Conservation (phyloP, 2,797 vertebrate genomes). For the Oreortyx pictus region DNA sequence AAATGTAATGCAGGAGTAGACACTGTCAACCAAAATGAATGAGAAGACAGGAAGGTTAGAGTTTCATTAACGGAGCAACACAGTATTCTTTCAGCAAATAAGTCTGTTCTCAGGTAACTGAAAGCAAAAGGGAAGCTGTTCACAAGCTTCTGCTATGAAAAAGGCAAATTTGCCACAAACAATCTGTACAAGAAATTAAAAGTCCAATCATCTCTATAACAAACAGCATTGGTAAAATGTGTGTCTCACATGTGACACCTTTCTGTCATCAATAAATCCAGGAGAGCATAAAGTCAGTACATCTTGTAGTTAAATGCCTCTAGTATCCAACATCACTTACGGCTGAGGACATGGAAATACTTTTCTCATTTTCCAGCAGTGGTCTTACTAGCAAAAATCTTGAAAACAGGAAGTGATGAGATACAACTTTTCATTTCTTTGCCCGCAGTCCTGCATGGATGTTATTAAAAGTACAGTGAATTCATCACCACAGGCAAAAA, state of each 20-base stretch:
- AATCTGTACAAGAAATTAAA: not conserved
- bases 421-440: not conserved
- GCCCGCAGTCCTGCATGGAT: not conserved
- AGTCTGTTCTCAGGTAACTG: not conserved
- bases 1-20: not conserved
- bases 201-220: not conserved
- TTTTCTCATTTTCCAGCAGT: not conserved
- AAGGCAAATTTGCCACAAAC: not conserved
- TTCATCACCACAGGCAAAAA: not conserved
- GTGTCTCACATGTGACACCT: not conserved
- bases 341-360: not conserved
- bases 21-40: not conserved
- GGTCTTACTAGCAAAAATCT: not conserved
- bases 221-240: not conserved
- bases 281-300: not conserved
- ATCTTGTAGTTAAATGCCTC: not conserved
- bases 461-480: not conserved
- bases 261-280: not conserved
- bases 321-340: not conserved
- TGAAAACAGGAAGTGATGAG: not conserved
- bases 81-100: not conserved
- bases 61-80: not conserved
- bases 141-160: not conserved
- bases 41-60: not conserved
- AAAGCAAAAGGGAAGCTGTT: not conserved